Conservation (phyloP, 2,888 invertebrate species). For the Ennomos erosarius region DNA sequence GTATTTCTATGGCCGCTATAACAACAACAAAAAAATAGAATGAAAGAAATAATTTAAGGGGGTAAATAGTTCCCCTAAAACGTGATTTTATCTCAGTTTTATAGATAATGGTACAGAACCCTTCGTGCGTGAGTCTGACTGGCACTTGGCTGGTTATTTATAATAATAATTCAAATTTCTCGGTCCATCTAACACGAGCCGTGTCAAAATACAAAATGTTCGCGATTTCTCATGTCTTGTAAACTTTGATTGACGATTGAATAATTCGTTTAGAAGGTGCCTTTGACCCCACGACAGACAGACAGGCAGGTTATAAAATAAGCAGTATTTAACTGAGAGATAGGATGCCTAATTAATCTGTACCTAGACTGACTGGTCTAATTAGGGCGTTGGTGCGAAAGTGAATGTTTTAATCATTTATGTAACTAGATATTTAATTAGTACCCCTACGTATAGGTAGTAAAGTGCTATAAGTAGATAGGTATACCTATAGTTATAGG, state of each 20-base stretch:
- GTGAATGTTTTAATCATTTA: not conserved
- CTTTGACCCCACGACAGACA: constrained; percentile 16
- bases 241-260: constrained; percentile 17
- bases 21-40: no score
- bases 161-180: not conserved
- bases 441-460: no score
- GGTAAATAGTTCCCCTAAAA: no score
- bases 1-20: no score
- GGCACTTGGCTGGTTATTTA: no score
- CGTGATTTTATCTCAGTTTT: no score
- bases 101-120: no score
- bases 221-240: not conserved
- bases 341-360: constrained; percentile 7
- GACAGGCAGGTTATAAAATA: constrained; percentile 5
- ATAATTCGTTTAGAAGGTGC: constrained; percentile 20
- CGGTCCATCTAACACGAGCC: constrained; percentile 1
- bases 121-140: no score
- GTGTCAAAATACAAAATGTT: constrained; percentile 11
- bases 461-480: no score
- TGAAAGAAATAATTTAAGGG: no score
- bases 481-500: no score
- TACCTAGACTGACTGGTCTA: not conserved
- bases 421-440: no score
- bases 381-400: not conserved
- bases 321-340: not conserved